These are phyloP conservation scores for Oreonectes daqikongensis DNA, from an alignment of 2,797 vertebrate species.

Conservation along the genomic window DNA sequence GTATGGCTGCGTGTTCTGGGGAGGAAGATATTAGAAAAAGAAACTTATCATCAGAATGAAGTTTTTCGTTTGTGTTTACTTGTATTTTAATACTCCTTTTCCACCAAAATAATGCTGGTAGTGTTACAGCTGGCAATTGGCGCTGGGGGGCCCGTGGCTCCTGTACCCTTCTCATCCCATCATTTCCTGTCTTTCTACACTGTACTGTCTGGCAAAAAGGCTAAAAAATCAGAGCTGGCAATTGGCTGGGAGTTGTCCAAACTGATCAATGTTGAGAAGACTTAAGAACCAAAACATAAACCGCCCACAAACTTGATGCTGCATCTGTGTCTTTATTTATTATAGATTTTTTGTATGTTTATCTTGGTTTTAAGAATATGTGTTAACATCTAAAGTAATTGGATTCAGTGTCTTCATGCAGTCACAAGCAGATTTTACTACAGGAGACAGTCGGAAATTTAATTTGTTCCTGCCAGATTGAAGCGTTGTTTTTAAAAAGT, in stretches of 20 bases:
- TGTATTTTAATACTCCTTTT: neutral
- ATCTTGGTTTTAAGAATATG: neutral
- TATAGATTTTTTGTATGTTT: neutral
- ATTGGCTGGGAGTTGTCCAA: neutral
- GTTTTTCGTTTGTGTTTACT: neutral
- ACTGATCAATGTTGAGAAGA: no score
- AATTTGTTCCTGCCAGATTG: neutral
- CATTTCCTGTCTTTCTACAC: no score
- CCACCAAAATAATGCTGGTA: neutral
- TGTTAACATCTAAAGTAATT: neutral
- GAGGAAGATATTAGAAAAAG: constrained; percentile 75
- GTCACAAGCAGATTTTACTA: no score
- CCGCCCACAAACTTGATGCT: no score
- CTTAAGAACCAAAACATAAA: no score
- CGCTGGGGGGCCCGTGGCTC: no score
- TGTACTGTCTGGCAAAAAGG: no score
- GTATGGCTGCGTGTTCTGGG: constrained; percentile 86
- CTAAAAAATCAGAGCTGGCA: no score
- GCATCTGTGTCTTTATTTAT: neutral
- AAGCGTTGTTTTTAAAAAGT: neutral
- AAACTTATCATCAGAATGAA: constrained; percentile 30
- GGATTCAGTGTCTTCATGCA: neutral
- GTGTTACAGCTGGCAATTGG: neutral
- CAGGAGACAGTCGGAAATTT: neutral
- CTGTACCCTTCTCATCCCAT: no score